phyloP scores from a whole-genome alignment of 2,888 invertebrate species.

The Hoplodrina ambigua region DNA sequence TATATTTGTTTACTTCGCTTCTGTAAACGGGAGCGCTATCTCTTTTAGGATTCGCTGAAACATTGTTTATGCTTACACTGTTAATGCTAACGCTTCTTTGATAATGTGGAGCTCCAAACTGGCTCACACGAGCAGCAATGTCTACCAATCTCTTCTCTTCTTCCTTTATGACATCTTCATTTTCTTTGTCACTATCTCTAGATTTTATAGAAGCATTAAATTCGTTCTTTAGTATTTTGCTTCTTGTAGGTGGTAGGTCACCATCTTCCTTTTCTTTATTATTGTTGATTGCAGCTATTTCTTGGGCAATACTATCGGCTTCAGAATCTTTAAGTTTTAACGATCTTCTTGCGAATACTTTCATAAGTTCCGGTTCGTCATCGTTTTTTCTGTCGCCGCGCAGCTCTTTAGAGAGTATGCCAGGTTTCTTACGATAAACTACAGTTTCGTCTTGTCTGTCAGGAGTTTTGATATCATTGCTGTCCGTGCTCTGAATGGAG shows the following conservation, averaged over 20 bases:
- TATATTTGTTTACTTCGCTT: conserved; percentile 86
- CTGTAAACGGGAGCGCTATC: conserved; percentile 85
- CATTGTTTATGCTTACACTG: conserved; percentile 70
- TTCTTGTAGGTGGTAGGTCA: conserved; percentile 74
- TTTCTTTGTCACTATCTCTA: conserved; percentile 94
- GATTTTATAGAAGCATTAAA: conserved; percentile 90
- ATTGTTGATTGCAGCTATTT: conserved; percentile 83
- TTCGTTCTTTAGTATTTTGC: conserved; percentile 84
- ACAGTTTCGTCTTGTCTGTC: conserved; percentile 87
- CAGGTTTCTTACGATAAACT: conserved; percentile 90
- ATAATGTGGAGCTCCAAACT: conserved; percentile 84
- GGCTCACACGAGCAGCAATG: conserved; percentile 85
- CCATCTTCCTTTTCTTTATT: conserved; percentile 83
- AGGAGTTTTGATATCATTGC: conserved; percentile 82
- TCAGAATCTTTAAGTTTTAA: conserved; percentile 94
- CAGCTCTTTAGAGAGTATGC: conserved; percentile 81
- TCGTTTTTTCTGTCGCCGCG: conserved; percentile 89
- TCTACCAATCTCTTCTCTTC: conserved; percentile 84
- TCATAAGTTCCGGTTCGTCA: conserved; percentile 94
- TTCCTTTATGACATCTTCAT: conserved; percentile 84
- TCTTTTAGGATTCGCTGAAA: conserved; percentile 77
- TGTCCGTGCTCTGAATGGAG: conserved; percentile 86
- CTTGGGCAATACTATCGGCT: conserved; percentile 90
- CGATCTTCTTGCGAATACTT: conserved; percentile 95
- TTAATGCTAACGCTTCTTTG: conserved; percentile 86